These are phyloP conservation scores for Teinopalpus imperialis DNA, from an alignment of 2,888 invertebrate species.

Conservation along the genomic window DNA sequence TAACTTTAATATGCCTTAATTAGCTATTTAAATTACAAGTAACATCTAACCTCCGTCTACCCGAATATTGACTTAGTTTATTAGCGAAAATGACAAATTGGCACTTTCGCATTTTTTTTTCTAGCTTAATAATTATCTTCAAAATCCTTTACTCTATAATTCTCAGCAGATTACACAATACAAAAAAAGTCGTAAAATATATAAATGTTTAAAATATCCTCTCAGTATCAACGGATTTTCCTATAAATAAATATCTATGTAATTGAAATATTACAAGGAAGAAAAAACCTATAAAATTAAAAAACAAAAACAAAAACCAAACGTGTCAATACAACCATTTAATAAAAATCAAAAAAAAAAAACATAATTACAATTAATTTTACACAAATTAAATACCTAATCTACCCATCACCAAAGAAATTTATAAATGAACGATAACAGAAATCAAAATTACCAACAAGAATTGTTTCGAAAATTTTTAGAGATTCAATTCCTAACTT, in stretches of 20 bases:
- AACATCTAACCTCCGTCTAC: constrained; percentile 44
- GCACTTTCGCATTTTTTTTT: constrained; percentile 51
- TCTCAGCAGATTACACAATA: no score
- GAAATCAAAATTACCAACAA: constrained; percentile 48
- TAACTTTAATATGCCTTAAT: constrained; percentile 35
- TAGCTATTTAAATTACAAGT: constrained; percentile 42
- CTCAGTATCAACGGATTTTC: not conserved
- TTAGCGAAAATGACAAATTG: constrained; percentile 61
- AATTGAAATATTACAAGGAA: not conserved
- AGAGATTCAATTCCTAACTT: constrained; percentile 43
- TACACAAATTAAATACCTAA: constrained; percentile 47
- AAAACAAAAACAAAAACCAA: not conserved
- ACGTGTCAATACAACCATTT: constrained; percentile 65
- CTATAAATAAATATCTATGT: not conserved
- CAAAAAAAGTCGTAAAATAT: no score
- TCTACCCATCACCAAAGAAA: constrained; percentile 61
- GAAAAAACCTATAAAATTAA: not conserved
- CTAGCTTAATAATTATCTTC: constrained; percentile 35
- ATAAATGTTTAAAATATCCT: no score
- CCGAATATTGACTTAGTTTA: constrained; percentile 59
- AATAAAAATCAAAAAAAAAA: constrained; percentile 71
- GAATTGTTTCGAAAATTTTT: constrained; percentile 52
- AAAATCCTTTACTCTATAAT: no score
- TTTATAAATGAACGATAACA: constrained; percentile 35
- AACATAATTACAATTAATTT: no score